Evolutionary conservation across 30 jellyfish, hydroid and myxozoan species (phyloP), one percentile per base, ranked within the genome.

Genomic region (Aurelia sp.): DNA sequence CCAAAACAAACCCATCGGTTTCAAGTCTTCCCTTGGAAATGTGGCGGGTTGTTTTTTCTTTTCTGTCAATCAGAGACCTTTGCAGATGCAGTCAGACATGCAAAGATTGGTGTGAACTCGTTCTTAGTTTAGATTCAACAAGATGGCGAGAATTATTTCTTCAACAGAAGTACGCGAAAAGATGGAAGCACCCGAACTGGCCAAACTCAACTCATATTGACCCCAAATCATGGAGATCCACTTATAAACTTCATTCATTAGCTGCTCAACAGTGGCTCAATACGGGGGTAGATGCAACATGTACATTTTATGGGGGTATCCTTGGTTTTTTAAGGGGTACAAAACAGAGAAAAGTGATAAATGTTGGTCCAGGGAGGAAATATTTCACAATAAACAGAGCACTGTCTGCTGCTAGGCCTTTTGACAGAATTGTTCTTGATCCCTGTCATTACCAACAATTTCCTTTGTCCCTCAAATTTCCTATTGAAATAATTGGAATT

Each of bases 141-240:
- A 85, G 97, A 60, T 91, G 98, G 98, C 87, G 76, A 61, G 94
- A 85, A 57, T 70, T 91, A 41, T 91, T 87, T 74, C 92, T 91
- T 19, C 94, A 78, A 44, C 92, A 79, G 59, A 79, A 86, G 33
- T 70, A 41, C 27, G 86, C 90, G 7, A 91, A 81, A 73, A 78
- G 98, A 41, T 91, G 98, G 98, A 91, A 86, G 87, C 98, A 85
- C 55, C 98, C 98, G 13, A 73, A 85, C 75, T 91, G 98, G 98
- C 98, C 98, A 2, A 91, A 82, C 73, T 24, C 91, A 22, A 59
- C 91, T 4, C 88, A 86, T 17, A 64, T 65, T 31, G 89, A 86
- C 50, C 97, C 96, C 15, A 67, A 47, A 51, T 85, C 96, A 35
- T 91, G 98, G 98, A 86, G 88, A 48, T 65, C 76, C 55, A 74